Base-by-base conservation (phyloP, 2,113 vertebrate genomes). In the Anhinga rufa region DNA sequence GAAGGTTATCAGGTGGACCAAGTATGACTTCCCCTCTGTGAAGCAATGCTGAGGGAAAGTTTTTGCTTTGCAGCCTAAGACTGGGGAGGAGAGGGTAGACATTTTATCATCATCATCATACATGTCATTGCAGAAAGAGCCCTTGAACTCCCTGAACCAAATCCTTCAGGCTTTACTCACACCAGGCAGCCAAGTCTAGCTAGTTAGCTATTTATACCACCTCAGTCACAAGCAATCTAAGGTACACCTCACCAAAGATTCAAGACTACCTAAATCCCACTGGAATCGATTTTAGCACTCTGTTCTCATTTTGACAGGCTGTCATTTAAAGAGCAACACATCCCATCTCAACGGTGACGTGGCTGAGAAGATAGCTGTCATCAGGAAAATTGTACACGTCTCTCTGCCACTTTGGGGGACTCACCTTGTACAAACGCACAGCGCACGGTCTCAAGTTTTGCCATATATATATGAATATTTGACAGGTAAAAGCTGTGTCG, bases 311-410 rank as follows among this genome's bases (percentile, higher is more conserved):
- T 58, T 65, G 70, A n/a, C 5, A 6, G 58, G 40, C n/a, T 94
- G 44, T 51, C 58, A 69, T 64, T 71, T 69, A 68, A 79, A 64
- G 12, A 82, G 21, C 42, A 76, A 34, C 1, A 1, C 46, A 49
- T 46, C 29, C 52, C 54, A 3, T 64, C 46, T 64, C 48, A 60
- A 15, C 2, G 7, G 62, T 22, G 34, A 46, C 0, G 0, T 32
- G 68, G 7, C 68, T 51, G 49, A 89, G 68, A 83, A 91, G 48
- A 80, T 2, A 65, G 10, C n/a, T n/a, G 77, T 74, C 64, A 57
- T 2, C 58, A 64, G 66, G 38, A 51, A 83, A 74, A 70, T 2
- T 28, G 24, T 17, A 70, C 61, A 52, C 15, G 51, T 71, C 22
- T 55, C 32, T 48, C 48, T 6, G 12, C 21, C 3, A 3, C 22